A percentile compares a stretch with the other conserved stretches of the same genome.
Conservation (phyloP, 2,888 invertebrate genomes). For the Epinotia bilunana region DNA sequence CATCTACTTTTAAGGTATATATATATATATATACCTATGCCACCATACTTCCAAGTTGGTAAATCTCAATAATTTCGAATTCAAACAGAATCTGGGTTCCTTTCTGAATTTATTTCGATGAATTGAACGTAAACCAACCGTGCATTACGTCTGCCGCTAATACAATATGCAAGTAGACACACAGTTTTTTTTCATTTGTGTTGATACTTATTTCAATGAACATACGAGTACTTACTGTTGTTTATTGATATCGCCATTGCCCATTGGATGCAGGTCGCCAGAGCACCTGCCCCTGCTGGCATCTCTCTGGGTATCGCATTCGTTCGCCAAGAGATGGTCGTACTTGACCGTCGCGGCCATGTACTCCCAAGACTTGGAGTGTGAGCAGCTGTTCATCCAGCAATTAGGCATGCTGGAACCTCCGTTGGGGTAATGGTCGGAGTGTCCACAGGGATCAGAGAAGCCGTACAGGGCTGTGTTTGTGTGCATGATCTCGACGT, state of each 20-base stretch:
- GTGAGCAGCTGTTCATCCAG: constrained; percentile 63
- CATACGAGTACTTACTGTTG: constrained; percentile 53
- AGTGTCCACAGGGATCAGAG: constrained; percentile 62
- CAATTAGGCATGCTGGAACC: constrained; percentile 71
- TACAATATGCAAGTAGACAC: no score
- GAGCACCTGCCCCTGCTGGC: constrained; percentile 51
- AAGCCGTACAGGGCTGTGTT: constrained; percentile 62
- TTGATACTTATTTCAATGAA: no score
- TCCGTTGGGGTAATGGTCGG: constrained; percentile 73
- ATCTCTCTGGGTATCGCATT: constrained; percentile 52
- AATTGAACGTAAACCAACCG: no score
- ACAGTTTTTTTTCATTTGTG: no score
- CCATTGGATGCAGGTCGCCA: constrained; percentile 60
- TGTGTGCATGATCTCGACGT: constrained; percentile 77
- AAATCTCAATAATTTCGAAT: no score
- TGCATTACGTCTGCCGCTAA: no score
- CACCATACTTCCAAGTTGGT: no score
- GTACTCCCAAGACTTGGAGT: constrained; percentile 62
- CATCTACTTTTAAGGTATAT: no score
- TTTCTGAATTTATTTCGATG: no score
- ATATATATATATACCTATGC: no score
- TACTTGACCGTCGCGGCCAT: constrained; percentile 65
- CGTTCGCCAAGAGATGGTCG: constrained; percentile 61
- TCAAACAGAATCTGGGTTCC: no score
- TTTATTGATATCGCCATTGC: constrained; percentile 63